A percentile compares a stretch with the other conserved stretches of the same genome.
Evolutionary conservation across 2,888 invertebrate species (phyloP).

Genomic region (Agapostemon virescens): DNA sequence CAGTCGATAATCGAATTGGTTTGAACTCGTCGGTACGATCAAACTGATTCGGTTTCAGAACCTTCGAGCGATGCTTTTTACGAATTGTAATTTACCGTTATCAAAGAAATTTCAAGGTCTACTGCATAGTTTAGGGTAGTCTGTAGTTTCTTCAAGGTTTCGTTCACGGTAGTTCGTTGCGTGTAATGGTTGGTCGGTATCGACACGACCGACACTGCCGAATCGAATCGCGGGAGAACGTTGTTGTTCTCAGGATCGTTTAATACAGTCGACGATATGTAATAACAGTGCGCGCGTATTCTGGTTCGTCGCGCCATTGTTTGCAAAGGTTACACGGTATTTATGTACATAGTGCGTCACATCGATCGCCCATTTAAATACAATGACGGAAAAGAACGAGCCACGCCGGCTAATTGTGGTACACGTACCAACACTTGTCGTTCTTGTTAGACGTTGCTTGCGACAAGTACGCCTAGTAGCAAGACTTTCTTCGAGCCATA

Average conservation of each 20-base stretch:
- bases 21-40: not conserved
- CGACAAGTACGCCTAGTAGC: not conserved
- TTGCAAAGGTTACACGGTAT: conserved; percentile 41
- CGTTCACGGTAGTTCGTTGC: not conserved
- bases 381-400: conserved; percentile 31
- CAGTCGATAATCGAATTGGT: too few species aligned
- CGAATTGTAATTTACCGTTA: not conserved
- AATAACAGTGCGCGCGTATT: conserved; percentile 18
- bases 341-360: conserved; percentile 8
- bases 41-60: not conserved
- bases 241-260: conserved; percentile 1
- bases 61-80: not conserved
- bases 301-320: conserved; percentile 34
- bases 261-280: conserved; percentile 26
- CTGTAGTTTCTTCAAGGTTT: not conserved
- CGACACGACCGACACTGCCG: not conserved
- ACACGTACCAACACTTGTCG: conserved; percentile 20
- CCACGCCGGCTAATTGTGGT: conserved; percentile 31
- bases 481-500: not conserved
- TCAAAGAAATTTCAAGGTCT: not conserved
- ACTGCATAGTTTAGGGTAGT: not conserved
- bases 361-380: conserved; percentile 47
- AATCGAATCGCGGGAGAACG: conserved; percentile 28
- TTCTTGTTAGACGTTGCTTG: conserved; percentile 21
- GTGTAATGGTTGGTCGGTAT: not conserved